Evolutionary conservation across 2,797 vertebrate genomes (phyloP).

Genomic region (Poeciliopsis paucimaculata): DNA sequence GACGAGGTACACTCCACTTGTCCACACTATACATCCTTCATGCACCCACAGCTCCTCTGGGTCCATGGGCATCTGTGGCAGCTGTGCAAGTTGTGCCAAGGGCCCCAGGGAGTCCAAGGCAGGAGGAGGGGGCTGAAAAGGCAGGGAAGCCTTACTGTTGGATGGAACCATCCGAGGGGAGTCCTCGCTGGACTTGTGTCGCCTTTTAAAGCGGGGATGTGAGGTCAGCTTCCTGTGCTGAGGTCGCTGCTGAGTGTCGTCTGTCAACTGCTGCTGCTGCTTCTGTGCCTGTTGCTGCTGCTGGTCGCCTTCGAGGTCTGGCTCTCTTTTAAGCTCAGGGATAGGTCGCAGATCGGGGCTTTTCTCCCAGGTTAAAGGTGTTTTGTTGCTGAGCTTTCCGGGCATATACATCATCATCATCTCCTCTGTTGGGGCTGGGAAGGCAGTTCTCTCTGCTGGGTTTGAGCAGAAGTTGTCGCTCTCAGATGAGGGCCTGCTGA

Average conservation of each 20-base stretch:
- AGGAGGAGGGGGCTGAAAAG: slow-evolving; percentile 92
- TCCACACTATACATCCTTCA: slow-evolving; percentile 97
- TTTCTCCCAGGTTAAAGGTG: slow-evolving; percentile 69
- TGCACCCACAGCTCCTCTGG: slow-evolving; percentile 99
- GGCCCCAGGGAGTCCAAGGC: slow-evolving; percentile 87
- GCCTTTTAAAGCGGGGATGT: slow-evolving; percentile 96
- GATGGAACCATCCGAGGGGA: slow-evolving; percentile 88
- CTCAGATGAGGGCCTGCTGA: slow-evolving; percentile 59
- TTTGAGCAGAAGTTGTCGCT: slow-evolving; percentile 66
- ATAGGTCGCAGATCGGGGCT: slow-evolving; percentile 66
- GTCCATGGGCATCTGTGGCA: slow-evolving; percentile 97
- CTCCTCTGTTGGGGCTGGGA: slow-evolving; percentile 61
- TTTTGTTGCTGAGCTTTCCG: slow-evolving; percentile 50
- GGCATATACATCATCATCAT: slow-evolving; percentile 56
- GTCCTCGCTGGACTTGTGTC: slow-evolving; percentile 95
- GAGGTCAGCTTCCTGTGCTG: slow-evolving; percentile 88
- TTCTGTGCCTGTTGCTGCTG: slow-evolving; percentile 55
- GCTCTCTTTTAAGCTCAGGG: slow-evolving; percentile 72
- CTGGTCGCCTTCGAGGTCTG: slow-evolving; percentile 66
- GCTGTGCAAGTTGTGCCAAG: slow-evolving; percentile 88
- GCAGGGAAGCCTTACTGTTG: slow-evolving; percentile 85
- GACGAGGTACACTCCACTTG: slow-evolving; percentile 98
- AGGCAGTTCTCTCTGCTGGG: slow-evolving; percentile 58
- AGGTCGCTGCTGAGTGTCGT: slow-evolving; percentile 78
- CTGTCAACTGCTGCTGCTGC: slow-evolving; percentile 51